These are phyloP conservation scores for Iselma pallidipennis DNA, from an alignment of 2,888 invertebrate species.

Conservation along the genomic window DNA sequence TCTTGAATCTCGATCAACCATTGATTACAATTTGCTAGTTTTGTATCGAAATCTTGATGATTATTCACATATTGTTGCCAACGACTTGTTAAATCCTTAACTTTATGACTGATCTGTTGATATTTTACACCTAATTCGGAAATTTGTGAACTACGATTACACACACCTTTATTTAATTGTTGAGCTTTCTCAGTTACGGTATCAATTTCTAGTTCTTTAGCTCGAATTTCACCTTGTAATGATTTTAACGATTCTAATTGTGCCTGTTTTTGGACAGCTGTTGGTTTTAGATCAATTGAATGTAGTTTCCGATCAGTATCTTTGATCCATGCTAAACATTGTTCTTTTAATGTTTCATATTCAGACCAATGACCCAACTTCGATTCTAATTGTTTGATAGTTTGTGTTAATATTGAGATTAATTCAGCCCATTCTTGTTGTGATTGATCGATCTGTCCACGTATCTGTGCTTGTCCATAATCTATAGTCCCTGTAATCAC, in stretches of 20 bases:
- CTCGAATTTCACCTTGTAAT: slow-evolving; percentile 85
- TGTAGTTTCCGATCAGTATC: slow-evolving; percentile 87
- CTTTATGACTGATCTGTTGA: slow-evolving; percentile 85
- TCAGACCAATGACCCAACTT: slow-evolving; percentile 91
- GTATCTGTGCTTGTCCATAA: slow-evolving; percentile 81
- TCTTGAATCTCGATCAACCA: slow-evolving; percentile 84
- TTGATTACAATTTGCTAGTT: slow-evolving; percentile 75
- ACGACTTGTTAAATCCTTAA: slow-evolving; percentile 86
- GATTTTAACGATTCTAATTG: slow-evolving; percentile 79
- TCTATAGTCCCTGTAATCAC: slow-evolving; percentile 86
- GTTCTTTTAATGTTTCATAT: slow-evolving; percentile 84
- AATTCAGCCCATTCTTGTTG: slow-evolving; percentile 91
- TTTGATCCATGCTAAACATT: slow-evolving; percentile 84
- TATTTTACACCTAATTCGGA: slow-evolving; percentile 92
- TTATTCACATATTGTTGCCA: slow-evolving; percentile 91
- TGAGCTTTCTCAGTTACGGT: slow-evolving; percentile 91
- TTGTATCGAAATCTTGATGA: slow-evolving; percentile 85
- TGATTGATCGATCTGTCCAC: slow-evolving; percentile 83
- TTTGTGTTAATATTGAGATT: slow-evolving; percentile 73
- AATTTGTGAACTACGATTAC: slow-evolving; percentile 78
- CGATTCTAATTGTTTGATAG: slow-evolving; percentile 77
- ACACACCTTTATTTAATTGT: slow-evolving; percentile 74
- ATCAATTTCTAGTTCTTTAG: slow-evolving; percentile 91
- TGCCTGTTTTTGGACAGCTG: slow-evolving; percentile 79
- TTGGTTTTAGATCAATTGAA: slow-evolving; percentile 83